A percentile compares a stretch with the other conserved stretches of the same genome.
These are phyloP conservation scores for Stenotaenia linearis DNA, from an alignment of 2,888 invertebrate species.

Conservation along the genomic window DNA sequence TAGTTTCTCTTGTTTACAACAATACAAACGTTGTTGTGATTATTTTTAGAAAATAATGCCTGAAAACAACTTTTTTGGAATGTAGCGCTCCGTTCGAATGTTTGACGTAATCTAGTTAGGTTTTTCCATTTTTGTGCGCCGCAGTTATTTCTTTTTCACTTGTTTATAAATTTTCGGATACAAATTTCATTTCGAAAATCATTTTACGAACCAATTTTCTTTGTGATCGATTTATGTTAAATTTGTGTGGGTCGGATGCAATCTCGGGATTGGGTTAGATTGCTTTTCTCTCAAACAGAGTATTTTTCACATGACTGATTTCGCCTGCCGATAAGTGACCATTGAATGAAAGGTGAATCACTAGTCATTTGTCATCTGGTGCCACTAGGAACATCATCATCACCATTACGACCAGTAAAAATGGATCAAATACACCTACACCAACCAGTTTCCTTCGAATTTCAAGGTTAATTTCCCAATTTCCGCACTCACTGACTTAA, in stretches of 20 bases:
- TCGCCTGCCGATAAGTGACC: conserved; percentile 14
- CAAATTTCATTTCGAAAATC: background rate
- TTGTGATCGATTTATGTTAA: conserved; percentile 23
- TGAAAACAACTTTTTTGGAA: too few species aligned
- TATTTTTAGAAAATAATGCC: too few species aligned
- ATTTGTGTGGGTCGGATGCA: background rate
- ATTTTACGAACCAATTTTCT: background rate
- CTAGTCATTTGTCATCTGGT: conserved; percentile 20
- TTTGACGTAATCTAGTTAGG: background rate
- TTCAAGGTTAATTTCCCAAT: background rate
- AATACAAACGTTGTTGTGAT: too few species aligned
- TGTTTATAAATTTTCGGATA: background rate
- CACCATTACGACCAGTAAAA: background rate
- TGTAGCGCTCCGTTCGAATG: too few species aligned
- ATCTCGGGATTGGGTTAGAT: background rate
- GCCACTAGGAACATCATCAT: background rate
- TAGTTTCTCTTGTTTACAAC: too few species aligned
- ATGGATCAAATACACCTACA: background rate
- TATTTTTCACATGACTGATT: background rate
- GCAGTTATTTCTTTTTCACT: background rate
- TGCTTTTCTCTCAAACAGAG: background rate
- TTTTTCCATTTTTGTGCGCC: background rate
- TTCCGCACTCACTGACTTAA: background rate
- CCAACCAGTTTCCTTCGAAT: background rate
- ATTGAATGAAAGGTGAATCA: conserved; percentile 14